These are phyloP conservation scores for Archaeoteleia sp. DNA, from an alignment of 2,888 invertebrate genomes.

Conservation along the genomic window DNA sequence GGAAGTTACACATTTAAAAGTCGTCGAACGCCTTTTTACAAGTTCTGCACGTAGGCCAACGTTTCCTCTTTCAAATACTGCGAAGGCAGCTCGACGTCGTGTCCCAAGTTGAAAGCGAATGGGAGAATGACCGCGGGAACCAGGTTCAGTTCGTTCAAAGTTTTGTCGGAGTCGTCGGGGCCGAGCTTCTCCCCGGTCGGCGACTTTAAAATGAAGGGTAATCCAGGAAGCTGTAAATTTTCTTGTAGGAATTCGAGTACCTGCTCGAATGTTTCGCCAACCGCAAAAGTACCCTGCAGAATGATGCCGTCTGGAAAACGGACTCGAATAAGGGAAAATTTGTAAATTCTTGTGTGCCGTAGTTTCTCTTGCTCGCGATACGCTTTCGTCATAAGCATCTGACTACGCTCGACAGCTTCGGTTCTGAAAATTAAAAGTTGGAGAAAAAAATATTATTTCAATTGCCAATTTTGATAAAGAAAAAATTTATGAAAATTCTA, in stretches of 20 bases:
- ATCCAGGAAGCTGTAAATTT: slow-evolving; percentile 81
- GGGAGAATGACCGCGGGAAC: slow-evolving; percentile 89
- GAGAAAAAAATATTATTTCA: no score
- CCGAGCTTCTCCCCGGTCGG: slow-evolving; percentile 81
- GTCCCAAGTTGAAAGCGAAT: slow-evolving; percentile 81
- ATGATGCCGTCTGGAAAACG: slow-evolving; percentile 92
- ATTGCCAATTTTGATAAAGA: slow-evolving; percentile 13
- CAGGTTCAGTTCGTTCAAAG: slow-evolving; percentile 85
- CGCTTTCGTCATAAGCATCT: slow-evolving; percentile 92
- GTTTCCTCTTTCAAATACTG: slow-evolving; percentile 87
- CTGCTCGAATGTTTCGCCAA: slow-evolving; percentile 85
- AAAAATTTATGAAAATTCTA: no score
- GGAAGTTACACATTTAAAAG: background rate
- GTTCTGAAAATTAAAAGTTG: slow-evolving; percentile 75
- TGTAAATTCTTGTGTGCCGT: slow-evolving; percentile 87
- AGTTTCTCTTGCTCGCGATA: slow-evolving; percentile 95
- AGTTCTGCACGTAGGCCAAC: slow-evolving; percentile 68
- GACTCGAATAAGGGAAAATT: slow-evolving; percentile 89
- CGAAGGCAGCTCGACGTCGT: slow-evolving; percentile 71
- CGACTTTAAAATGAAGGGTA: slow-evolving; percentile 83
- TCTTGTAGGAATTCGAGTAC: slow-evolving; percentile 89
- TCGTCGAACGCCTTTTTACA: slow-evolving; percentile 17
- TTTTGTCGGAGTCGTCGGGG: slow-evolving; percentile 79
- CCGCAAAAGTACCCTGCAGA: slow-evolving; percentile 91
- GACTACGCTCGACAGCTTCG: slow-evolving; percentile 86